A percentile compares a stretch with the other conserved stretches of the same genome.
Evolutionary conservation across 2,797 vertebrate species (phyloP).

Genomic region (Clarias pachynema): DNA sequence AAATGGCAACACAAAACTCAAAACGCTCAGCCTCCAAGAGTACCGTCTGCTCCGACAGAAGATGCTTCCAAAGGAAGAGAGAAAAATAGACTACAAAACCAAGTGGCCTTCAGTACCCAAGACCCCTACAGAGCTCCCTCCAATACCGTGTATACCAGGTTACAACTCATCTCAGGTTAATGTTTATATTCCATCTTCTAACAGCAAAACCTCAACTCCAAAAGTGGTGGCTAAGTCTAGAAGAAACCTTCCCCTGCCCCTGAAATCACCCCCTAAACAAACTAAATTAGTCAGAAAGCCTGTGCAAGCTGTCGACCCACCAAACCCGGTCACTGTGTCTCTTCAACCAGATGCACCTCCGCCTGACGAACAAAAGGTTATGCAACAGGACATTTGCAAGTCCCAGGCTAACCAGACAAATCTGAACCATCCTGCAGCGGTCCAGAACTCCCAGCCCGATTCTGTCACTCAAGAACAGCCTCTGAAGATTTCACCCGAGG

Average conservation of each 20-base stretch:
- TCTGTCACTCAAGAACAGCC: neutral
- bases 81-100: slow-evolving; percentile 67
- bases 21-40: slow-evolving; percentile 87
- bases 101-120: slow-evolving; percentile 89
- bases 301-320: slow-evolving; percentile 40
- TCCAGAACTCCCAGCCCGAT: neutral
- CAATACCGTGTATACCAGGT: slow-evolving; percentile 80
- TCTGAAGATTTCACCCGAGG: neutral
- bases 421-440: neutral
- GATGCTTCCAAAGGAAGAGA: slow-evolving; percentile 64
- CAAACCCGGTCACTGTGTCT: slow-evolving; percentile 51
- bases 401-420: neutral
- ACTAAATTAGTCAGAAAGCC: neutral
- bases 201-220: neutral
- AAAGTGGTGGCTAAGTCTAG: slow-evolving; percentile 28
- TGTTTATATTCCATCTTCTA: neutral
- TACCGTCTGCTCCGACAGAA: slow-evolving; percentile 86
- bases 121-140: slow-evolving; percentile 82
- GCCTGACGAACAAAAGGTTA: neutral
- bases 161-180: slow-evolving; percentile 40
- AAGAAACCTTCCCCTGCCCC: neutral
- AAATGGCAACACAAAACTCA: slow-evolving; percentile 72
- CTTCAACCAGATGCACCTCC: neutral
- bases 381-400: neutral
- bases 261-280: slow-evolving; percentile 11